These are phyloP conservation scores for Cyclophora albipunctata DNA, from an alignment of 2,888 invertebrate genomes.

Conservation along the genomic window DNA sequence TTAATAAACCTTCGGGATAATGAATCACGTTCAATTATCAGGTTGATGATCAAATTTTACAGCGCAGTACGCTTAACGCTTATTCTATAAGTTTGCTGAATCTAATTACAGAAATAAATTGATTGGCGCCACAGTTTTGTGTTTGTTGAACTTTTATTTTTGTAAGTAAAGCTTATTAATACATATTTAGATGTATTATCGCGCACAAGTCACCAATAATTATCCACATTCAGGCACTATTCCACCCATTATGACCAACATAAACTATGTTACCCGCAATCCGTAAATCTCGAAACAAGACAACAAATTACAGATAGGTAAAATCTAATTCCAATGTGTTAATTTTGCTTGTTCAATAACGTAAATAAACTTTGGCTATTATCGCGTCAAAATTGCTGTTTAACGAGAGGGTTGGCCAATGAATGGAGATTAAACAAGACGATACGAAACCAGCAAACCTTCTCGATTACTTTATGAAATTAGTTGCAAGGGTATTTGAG, in stretches of 20 bases:
- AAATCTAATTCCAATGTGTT: slow-evolving; percentile 46
- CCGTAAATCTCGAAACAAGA: no score
- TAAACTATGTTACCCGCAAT: no score
- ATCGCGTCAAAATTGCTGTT: slow-evolving; percentile 67
- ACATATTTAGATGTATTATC: no score
- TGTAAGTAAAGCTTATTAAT: no score
- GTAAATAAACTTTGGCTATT: slow-evolving; percentile 63
- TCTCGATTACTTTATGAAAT: slow-evolving; percentile 63
- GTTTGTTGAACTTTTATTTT: no score
- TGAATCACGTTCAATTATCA: slow-evolving; percentile 44
- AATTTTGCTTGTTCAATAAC: slow-evolving; percentile 50
- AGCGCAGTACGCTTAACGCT: not conserved
- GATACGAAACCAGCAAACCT: slow-evolving; percentile 55
- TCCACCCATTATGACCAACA: no score
- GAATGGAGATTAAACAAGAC: slow-evolving; percentile 67
- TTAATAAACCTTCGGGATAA: slow-evolving; percentile 40
- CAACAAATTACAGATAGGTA: slow-evolving; percentile 18
- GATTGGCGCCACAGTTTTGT: no score
- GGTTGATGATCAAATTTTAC: slow-evolving; percentile 36
- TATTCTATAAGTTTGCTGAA: no score
- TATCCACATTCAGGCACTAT: no score
- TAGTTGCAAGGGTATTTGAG: slow-evolving; percentile 40
- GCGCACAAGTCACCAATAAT: no score
- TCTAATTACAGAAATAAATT: no score
- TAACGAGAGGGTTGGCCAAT: slow-evolving; percentile 60